A percentile compares a stretch with the other conserved stretches of the same genome.
phyloP scores from a whole-genome alignment of 2,797 vertebrate genomes.

The Iguana delicatissima region DNA sequence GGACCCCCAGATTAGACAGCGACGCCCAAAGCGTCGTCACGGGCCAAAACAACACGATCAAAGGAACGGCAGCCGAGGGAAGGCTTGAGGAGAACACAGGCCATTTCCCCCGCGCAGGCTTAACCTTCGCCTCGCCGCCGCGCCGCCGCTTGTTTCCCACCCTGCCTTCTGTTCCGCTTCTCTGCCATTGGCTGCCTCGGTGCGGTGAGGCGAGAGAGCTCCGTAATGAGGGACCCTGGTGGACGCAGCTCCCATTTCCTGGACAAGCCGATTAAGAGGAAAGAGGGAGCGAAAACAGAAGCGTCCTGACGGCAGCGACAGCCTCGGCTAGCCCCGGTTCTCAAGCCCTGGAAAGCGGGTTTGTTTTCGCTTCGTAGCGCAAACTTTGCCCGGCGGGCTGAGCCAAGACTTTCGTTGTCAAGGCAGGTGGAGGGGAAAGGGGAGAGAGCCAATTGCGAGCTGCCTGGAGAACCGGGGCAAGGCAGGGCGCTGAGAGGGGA shows the following conservation, averaged over 20 bases:
- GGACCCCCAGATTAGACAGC: not conserved
- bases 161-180: slow-evolving; percentile 60
- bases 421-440: not conserved
- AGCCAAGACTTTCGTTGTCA: not conserved
- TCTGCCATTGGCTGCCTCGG: slow-evolving; percentile 67
- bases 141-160: slow-evolving; percentile 52
- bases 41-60: not conserved
- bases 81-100: not conserved
- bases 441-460: no score
- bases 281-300: no score
- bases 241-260: slow-evolving; percentile 44
- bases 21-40: not conserved
- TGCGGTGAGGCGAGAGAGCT: slow-evolving; percentile 65
- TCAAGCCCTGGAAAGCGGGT: slow-evolving; percentile 49
- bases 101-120: slow-evolving; percentile 60
- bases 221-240: slow-evolving; percentile 69
- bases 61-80: no score
- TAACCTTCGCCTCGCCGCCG: slow-evolving; percentile 35
- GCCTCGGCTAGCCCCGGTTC: accelerated
- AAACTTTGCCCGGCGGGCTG: slow-evolving; percentile 14
- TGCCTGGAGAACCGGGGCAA: no score
- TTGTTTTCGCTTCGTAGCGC: slow-evolving; percentile 60
- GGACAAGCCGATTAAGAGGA: slow-evolving; percentile 19
- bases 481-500: no score
- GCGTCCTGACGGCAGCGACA: not conserved